Conservation (phyloP, 2,888 invertebrate species). For the Tachina grossa region DNA sequence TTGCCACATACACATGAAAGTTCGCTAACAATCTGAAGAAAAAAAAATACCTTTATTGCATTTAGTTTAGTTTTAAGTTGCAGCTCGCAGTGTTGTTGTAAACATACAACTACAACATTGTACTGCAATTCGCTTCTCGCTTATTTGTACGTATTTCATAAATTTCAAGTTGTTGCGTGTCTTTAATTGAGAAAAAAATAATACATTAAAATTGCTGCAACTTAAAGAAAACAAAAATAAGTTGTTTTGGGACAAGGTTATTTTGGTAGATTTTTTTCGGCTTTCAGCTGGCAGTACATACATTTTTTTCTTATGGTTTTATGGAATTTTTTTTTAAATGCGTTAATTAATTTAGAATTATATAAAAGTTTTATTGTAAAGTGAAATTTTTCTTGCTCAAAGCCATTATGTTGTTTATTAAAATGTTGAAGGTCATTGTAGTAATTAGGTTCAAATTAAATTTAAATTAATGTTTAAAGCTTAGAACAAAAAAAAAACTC, state of each 20-base stretch:
- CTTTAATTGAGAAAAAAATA: constrained; percentile 75
- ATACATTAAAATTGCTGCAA: constrained; percentile 60
- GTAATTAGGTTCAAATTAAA: constrained; percentile 10
- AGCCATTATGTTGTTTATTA: constrained; percentile 11
- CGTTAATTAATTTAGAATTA: constrained; percentile 68
- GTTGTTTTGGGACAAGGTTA: constrained; percentile 78
- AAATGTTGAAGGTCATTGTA: constrained; percentile 47
- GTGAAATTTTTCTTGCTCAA: constrained; percentile 41
- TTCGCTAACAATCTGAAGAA: constrained; percentile 16
- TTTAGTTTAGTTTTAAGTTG: constrained; percentile 14
- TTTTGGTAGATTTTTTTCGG: constrained; percentile 59
- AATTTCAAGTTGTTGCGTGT: constrained; percentile 74
- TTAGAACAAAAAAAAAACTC: constrained; percentile 1
- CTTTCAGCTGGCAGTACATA: constrained; percentile 59
- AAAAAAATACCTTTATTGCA: constrained; percentile 24
- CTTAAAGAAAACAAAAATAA: constrained; percentile 44
- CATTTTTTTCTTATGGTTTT: constrained; percentile 62
- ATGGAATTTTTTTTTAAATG: constrained; percentile 39
- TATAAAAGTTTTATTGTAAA: constrained; percentile 27
- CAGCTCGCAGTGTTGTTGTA: constrained; percentile 8
- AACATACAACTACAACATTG: constrained; percentile 43
- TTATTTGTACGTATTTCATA: constrained; percentile 70
- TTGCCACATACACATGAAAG: constrained; percentile 9
- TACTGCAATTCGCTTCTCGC: constrained; percentile 64
- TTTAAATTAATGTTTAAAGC: constrained; percentile 25